phyloP scores from a whole-genome alignment of 1,140 invertebrate species.

The Lerema accius region DNA sequence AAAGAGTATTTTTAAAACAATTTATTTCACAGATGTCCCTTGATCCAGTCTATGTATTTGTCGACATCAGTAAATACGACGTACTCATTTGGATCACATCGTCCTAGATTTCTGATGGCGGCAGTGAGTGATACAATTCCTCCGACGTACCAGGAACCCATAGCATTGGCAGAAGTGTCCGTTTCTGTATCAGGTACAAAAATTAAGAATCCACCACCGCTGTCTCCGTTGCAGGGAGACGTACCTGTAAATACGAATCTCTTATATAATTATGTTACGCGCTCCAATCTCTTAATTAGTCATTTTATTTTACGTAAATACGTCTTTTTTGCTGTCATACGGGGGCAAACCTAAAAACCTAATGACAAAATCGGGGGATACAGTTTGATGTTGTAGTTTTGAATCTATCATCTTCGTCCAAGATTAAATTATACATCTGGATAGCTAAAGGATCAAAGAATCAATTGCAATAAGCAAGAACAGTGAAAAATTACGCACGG shows the following conservation, averaged over 20 bases:
- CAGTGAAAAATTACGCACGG: too few relatives aligned
- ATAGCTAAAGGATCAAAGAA: too few relatives aligned
- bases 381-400: too few relatives aligned
- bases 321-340: too few relatives aligned
- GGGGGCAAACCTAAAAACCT: too few relatives aligned
- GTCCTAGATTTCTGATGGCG: constrained; percentile 37
- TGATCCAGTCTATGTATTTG: constrained; percentile 47
- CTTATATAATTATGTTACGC: too few relatives aligned
- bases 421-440: constrained; percentile 26
- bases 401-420: too few relatives aligned
- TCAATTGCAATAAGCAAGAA: too few relatives aligned
- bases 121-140: constrained; percentile 58
- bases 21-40: neutral
- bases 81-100: constrained; percentile 57
- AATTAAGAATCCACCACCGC: constrained; percentile 58
- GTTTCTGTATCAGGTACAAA: constrained; percentile 40
- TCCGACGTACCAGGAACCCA: constrained; percentile 53
- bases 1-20: too few relatives aligned
- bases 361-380: too few relatives aligned
- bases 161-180: constrained; percentile 14
- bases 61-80: constrained; percentile 56
- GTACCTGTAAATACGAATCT: constrained; percentile 35
- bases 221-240: constrained; percentile 60
- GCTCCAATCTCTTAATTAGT: too few relatives aligned
- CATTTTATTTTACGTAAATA: too few relatives aligned